A percentile compares a stretch with the other conserved stretches of the same genome.
phyloP scores from a whole-genome alignment of 2,888 invertebrate genomes.

The Carabus problematicus region DNA sequence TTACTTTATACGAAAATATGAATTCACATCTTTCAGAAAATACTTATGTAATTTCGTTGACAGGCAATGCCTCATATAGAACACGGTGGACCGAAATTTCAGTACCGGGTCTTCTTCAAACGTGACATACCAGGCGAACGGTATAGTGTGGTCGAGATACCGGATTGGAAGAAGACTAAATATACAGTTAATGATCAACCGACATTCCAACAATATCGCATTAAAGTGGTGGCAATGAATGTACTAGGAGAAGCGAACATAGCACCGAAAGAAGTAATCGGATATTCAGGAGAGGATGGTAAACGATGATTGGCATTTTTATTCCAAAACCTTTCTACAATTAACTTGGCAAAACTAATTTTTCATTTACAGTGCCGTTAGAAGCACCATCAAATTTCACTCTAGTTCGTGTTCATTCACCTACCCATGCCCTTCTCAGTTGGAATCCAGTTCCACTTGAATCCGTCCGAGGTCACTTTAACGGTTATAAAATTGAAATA shows the following conservation, averaged over 20 bases:
- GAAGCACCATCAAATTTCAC: slow-evolving; percentile 86
- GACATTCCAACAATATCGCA: slow-evolving; percentile 87
- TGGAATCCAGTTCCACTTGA: slow-evolving; percentile 88
- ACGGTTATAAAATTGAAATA: slow-evolving; percentile 95
- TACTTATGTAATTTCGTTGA: slow-evolving; percentile 45
- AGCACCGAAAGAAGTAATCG: slow-evolving; percentile 79
- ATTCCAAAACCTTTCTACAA: not conserved
- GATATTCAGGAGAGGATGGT: slow-evolving; percentile 93
- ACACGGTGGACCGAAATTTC: slow-evolving; percentile 94
- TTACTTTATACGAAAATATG: not conserved
- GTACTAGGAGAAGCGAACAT: slow-evolving; percentile 84
- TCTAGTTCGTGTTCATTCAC: slow-evolving; percentile 76
- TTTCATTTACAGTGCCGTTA: slow-evolving; percentile 66
- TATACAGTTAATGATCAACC: slow-evolving; percentile 79
- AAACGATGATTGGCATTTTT: slow-evolving; percentile 48
- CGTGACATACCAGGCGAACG: slow-evolving; percentile 76
- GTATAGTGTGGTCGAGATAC: slow-evolving; percentile 75
- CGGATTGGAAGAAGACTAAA: slow-evolving; percentile 78
- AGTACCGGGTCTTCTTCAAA: slow-evolving; percentile 88
- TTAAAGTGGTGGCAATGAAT: slow-evolving; percentile 92
- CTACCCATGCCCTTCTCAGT: slow-evolving; percentile 82
- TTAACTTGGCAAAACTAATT: too few species aligned
- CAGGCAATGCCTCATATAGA: slow-evolving; percentile 95
- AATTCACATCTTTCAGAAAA: not conserved
- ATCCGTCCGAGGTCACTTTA: slow-evolving; percentile 89